Percentiles rank a stretch among this genome's conserved stretches.
Evolutionary conservation across 2,888 invertebrate genomes (phyloP).

Genomic region (Phyto melanocephala): DNA sequence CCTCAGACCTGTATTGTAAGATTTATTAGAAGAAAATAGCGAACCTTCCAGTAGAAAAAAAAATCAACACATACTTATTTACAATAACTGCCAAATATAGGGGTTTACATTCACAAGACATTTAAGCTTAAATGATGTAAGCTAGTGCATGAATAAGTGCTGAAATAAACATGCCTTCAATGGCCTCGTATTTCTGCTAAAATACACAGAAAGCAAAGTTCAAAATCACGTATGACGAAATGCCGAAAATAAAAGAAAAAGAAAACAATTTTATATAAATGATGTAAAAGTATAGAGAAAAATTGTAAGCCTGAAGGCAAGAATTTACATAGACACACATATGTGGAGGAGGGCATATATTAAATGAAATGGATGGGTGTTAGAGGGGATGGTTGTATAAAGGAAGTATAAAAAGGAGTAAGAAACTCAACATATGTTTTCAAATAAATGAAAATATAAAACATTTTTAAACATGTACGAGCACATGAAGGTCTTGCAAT

Average conservation of each 20-base stretch:
- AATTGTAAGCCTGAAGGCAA: constrained; percentile 56
- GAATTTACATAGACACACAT: constrained; percentile 41
- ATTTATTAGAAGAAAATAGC: neutral
- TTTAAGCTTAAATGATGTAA: constrained; percentile 43
- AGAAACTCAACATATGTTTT: constrained; percentile 40
- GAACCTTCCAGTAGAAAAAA: constrained; percentile 50
- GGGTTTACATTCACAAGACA: constrained; percentile 39
- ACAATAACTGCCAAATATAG: no score
- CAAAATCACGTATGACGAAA: constrained; percentile 62
- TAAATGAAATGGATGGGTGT: neutral
- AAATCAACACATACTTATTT: neutral
- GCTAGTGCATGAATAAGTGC: neutral
- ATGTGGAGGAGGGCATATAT: neutral
- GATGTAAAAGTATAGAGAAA: constrained; percentile 51
- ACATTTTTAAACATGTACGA: constrained; percentile 35
- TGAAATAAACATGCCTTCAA: constrained; percentile 24
- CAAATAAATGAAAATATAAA: constrained; percentile 28
- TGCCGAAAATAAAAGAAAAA: constrained; percentile 32
- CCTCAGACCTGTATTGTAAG: neutral
- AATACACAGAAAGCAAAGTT: constrained; percentile 34
- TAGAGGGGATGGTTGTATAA: neutral
- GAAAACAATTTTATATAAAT: constrained; percentile 50
- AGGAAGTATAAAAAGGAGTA: neutral
- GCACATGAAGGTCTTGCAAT: constrained; percentile 7
- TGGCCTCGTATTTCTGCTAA: constrained; percentile 35